Conservation (phyloP, 2,113 vertebrate species). For the Vidua macroura region DNA sequence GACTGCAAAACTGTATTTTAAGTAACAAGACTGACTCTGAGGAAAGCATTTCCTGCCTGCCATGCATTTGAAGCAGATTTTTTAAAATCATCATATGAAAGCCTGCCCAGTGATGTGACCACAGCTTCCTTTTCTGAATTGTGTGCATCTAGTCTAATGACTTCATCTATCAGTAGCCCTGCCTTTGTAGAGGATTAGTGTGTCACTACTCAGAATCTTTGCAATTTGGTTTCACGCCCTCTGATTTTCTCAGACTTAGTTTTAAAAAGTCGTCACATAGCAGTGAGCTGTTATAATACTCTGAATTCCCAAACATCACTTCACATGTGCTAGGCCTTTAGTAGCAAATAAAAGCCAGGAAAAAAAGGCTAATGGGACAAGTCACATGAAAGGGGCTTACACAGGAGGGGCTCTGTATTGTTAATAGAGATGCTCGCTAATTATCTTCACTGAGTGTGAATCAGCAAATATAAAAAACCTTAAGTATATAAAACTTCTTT, state of each 20-base stretch:
- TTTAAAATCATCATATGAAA: neutral
- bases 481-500: neutral
- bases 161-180: neutral
- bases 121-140: neutral
- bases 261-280: neutral
- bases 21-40: neutral
- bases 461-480: neutral
- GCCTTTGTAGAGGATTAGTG: constrained; percentile 12
- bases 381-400: constrained; percentile 4
- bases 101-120: neutral
- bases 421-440: neutral
- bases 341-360: neutral
- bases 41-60: neutral
- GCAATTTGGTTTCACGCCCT: neutral
- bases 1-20: neutral
- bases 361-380: neutral
- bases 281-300: neutral
- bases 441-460: neutral
- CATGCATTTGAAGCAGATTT: neutral
- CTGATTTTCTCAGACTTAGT: constrained; percentile 22
- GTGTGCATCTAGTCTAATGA: neutral
- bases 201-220: neutral
- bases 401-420: neutral
- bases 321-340: neutral
- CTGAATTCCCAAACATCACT: constrained; percentile 11